Conservation (phyloP, 2,888 invertebrate species). For the Diadegma fenestrale region DNA sequence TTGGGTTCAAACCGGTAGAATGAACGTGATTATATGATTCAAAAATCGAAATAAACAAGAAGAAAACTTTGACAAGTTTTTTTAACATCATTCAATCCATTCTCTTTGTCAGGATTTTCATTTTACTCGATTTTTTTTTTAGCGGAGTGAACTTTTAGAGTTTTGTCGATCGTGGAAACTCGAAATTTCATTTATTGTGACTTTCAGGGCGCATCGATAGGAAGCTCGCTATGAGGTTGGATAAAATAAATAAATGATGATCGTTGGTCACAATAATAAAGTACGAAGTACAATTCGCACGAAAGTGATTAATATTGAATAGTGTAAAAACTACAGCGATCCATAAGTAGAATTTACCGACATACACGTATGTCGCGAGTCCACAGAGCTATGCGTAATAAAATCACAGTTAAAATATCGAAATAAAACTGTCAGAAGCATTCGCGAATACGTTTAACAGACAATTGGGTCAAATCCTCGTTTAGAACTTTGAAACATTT, state of each 20-base stretch:
- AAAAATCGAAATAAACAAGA: not conserved
- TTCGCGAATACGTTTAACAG: not conserved
- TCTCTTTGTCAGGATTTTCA: not conserved
- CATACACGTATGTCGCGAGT: not conserved
- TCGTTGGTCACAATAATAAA: not conserved
- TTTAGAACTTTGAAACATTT: not conserved
- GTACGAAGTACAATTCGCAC: not conserved
- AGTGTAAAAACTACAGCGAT: not conserved
- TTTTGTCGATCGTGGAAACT: not conserved
- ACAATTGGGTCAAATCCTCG: not conserved
- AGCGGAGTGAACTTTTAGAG: not conserved
- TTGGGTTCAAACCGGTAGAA: not conserved
- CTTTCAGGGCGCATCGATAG: not conserved
- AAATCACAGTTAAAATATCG: slow-evolving; percentile 1
- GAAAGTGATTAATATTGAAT: not conserved
- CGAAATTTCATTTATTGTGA: not conserved
- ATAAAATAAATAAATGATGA: too few species aligned
- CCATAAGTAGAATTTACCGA: not conserved
- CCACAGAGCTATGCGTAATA: not conserved
- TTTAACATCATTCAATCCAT: not conserved
- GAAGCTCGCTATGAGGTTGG: too few species aligned
- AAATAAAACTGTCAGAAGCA: not conserved
- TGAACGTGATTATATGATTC: not conserved
- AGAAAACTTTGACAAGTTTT: not conserved
- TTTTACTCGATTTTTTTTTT: not conserved